Evolutionary conservation across 2,113 vertebrate species (phyloP), one percentile per base, ranked within the genome.

Genomic region (Lanius collurio): DNA sequence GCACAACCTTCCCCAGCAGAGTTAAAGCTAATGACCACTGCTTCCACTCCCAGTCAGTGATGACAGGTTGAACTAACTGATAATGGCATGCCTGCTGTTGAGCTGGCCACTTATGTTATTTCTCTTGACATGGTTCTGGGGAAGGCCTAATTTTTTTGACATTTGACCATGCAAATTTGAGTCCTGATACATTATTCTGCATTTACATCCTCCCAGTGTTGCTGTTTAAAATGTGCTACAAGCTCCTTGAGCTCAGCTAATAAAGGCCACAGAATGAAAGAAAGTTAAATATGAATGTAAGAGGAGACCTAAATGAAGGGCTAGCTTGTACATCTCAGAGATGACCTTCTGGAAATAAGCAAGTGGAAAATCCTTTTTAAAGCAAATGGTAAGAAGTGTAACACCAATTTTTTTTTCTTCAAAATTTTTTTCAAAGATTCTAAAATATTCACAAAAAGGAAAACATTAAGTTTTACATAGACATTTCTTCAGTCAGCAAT

Each of bases 91-190:
- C 98, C 98, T 98, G 98, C 99, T 98, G 98, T 98, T 98, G 98
- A 98, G 98, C 98, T 96, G 97, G 98, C 98, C 99, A 98, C 99
- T 99, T 98, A 98, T 90, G 98, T 99, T 99, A 99, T 99, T 99
- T 98, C 98, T 98, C 98, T 98, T 99, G 99, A 99, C 99, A 99
- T 99, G 99, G 98, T 99, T 99, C 98, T 98, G 97, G 98, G 98
- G 98, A 99, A 99, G 98, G 98, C 98, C 99, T 99, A 99, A 99
- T 99, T 99, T 99, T 99, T 99, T 99, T 99, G 99, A 99, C 99
- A 99, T 99, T 99, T 99, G 99, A 99, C 99, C 99, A 99, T 99
- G 99, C 99, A 99, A 99, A 99, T 99, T 98, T 98, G 98, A 98
- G 98, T 98, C 98, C 98, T 98, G 98, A 98, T 99, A 99, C 98